A percentile compares a stretch with the other conserved stretches of the same genome.
Conservation (phyloP, 2,113 vertebrate species). For the Onychostoma macrolepis region DNA sequence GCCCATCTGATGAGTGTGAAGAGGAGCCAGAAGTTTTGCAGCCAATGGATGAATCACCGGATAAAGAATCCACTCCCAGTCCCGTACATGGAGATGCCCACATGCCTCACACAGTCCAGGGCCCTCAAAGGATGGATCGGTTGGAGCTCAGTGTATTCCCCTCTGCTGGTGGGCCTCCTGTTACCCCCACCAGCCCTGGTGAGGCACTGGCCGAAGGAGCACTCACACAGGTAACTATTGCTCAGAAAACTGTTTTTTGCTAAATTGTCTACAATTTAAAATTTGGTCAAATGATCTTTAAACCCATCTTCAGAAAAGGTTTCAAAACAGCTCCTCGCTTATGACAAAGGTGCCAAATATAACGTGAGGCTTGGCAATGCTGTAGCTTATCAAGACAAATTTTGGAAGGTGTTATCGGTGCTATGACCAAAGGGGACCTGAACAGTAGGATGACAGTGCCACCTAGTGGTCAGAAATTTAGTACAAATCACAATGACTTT, state of each 20-base stretch:
- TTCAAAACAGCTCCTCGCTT: not conserved
- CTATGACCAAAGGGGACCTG: not conserved
- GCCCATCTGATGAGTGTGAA: conserved; percentile 91
- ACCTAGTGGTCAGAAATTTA: not conserved
- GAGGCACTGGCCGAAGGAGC: conserved; percentile 93
- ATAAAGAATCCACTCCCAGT: conserved; percentile 56
- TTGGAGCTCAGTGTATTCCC: conserved; percentile 83
- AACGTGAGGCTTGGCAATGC: not conserved
- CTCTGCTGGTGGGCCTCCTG: conserved; percentile 77
- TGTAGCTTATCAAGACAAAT: not conserved
- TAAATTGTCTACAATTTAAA: not conserved
- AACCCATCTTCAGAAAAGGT: not conserved
- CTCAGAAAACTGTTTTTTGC: not conserved
- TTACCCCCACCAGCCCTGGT: conserved; percentile 89
- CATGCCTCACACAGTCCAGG: conserved; percentile 45
- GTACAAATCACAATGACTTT: not conserved
- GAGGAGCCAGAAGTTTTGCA: conserved; percentile 89
- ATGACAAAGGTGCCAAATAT: not conserved
- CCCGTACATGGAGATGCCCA: conserved; percentile 63
- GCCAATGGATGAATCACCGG: conserved; percentile 76
- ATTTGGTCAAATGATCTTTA: not conserved
- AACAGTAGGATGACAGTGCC: not conserved
- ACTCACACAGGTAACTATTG: conserved; percentile 85
- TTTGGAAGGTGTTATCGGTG: not conserved
- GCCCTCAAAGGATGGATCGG: conserved; percentile 76